These are phyloP conservation scores for Scortum barcoo DNA, from an alignment of 2,113 vertebrate species.

Conservation along the genomic window DNA sequence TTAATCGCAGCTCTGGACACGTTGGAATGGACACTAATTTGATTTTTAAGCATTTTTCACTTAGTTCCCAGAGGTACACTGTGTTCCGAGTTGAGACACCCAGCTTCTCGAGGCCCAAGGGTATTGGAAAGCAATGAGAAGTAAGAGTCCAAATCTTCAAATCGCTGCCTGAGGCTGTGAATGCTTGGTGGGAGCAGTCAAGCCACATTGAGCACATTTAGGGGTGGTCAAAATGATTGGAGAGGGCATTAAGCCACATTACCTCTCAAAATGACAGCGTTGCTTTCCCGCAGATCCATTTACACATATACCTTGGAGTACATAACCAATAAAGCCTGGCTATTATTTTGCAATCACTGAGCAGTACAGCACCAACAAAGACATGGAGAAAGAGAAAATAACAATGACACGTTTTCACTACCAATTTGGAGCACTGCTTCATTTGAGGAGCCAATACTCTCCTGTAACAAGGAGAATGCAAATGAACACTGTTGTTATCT, in stretches of 20 bases:
- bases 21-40: constrained; percentile 12
- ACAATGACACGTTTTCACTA: constrained; percentile 22
- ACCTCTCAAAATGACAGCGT: constrained; percentile 57
- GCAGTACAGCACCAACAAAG: constrained; percentile 23
- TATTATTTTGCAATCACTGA: constrained; percentile 58
- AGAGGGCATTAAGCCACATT: constrained; percentile 68
- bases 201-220: constrained; percentile 72
- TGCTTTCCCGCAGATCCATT: constrained; percentile 44
- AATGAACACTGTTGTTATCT: neutral
- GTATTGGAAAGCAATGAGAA: constrained; percentile 49
- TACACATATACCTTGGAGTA: constrained; percentile 48
- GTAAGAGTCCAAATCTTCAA: constrained; percentile 64
- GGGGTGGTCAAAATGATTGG: constrained; percentile 60
- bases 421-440: constrained; percentile 1
- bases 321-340: constrained; percentile 48
- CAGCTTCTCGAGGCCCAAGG: constrained; percentile 20
- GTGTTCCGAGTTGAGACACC: constrained; percentile 36
- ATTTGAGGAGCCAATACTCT: neutral
- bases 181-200: constrained; percentile 62
- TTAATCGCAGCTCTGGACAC: neutral
- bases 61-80: constrained; percentile 24
- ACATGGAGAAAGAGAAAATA: constrained; percentile 5
- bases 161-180: constrained; percentile 48
- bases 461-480: neutral
- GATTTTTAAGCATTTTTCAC: constrained; percentile 45